Base-by-base conservation (phyloP, 2,888 invertebrate genomes). In the Ochropacha duplaris region DNA sequence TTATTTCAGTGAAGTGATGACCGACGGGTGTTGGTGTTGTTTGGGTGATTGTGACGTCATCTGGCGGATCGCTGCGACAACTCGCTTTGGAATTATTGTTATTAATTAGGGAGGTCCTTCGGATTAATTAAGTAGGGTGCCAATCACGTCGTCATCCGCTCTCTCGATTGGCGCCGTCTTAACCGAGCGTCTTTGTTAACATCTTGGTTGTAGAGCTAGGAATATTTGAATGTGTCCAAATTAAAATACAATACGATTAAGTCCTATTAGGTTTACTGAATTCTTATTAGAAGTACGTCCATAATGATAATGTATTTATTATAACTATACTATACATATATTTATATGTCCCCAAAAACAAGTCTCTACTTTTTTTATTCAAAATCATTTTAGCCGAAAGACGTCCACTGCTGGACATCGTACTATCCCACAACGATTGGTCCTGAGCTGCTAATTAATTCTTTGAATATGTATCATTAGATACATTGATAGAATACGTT, bases 41-140 rank as follows among this genome's bases (percentile, higher is more conserved):
- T 55, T 56, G 68, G 57, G 64, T 31, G 31, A 31, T 52, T 62
- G 72, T 78, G 84, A 86, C 90, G 91, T 87, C 92, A 92, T 89
- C 90, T 91, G 89, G 82, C 78, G 71, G 77, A 81, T 82, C 76
- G 76, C 68, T 63, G 70, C 78, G 81, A 83, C 79, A 82, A 81
- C 75, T 78, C 79, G 71, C 78, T 77, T 78, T 76, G 74, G 83
- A 89, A 87, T 90, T 91, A 92, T 91, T 91, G 87, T 90, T 92
- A 91, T 92, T 92, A 92, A 92, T 92, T 91, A 92, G 88, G 75
- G 82, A 86, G 87, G 84, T 85, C 83, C 84, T 81, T 83, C 77
- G 88, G 84, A 88, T 88, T 91, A 92, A 92, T 92, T 91, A 91
- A 90, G 87, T 87, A 88, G 81, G 84, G 88, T 87, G 87, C 87